Percentiles rank a stretch among this genome's conserved stretches.
These are phyloP conservation scores for Dendrocincla tyrannina DNA, from an alignment of 2,797 vertebrate genomes.

Conservation along the genomic window DNA sequence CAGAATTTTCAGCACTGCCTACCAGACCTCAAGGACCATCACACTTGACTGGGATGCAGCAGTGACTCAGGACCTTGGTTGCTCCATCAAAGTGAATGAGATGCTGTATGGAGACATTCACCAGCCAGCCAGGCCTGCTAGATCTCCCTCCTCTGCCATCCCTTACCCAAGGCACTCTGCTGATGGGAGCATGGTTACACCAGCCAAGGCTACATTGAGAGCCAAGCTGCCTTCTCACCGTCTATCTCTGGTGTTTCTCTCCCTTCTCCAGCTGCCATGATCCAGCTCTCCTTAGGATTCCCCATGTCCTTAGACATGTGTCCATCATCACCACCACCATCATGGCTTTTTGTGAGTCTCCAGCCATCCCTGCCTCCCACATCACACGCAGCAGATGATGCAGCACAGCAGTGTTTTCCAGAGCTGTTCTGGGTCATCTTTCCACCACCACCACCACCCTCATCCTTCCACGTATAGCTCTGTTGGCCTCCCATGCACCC, in stretches of 20 bases:
- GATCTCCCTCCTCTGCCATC: neutral
- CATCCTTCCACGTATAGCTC: neutral
- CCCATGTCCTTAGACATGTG: neutral
- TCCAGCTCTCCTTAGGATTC: neutral
- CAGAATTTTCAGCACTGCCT: neutral
- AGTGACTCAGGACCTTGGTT: neutral
- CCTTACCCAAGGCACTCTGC: neutral
- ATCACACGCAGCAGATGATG: neutral
- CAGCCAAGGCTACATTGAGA: neutral
- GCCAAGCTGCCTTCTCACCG: neutral
- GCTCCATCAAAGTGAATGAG: neutral
- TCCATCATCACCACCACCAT: neutral
- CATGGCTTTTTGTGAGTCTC: neutral
- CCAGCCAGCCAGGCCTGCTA: neutral
- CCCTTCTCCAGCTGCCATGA: neutral
- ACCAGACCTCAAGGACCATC: fast-evolving
- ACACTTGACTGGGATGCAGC: neutral
- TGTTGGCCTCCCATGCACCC: neutral
- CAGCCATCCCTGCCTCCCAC: neutral
- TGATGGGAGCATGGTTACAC: neutral
- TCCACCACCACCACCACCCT: fast-evolving
- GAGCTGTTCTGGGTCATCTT: neutral
- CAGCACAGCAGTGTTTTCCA: neutral
- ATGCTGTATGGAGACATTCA: neutral
- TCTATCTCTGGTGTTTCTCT: neutral